These are phyloP conservation scores for Neosilurus hyrtlii DNA, from an alignment of 2,797 vertebrate genomes.

Conservation along the genomic window DNA sequence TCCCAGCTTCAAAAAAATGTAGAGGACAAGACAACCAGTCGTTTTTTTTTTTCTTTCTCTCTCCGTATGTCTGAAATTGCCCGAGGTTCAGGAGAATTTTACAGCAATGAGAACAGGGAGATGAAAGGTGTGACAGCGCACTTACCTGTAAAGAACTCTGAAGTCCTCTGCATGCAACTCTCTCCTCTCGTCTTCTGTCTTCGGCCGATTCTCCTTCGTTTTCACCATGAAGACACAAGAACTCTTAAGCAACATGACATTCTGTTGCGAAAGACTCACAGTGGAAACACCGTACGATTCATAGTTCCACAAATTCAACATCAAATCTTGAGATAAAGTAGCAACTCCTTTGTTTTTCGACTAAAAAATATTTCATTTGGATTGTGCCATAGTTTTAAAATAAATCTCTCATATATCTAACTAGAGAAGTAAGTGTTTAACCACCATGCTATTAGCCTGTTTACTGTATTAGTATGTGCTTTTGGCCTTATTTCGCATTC, in stretches of 20 bases:
- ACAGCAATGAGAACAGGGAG: background rate
- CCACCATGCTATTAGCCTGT: background rate
- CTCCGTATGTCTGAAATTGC: background rate
- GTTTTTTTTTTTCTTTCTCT: background rate
- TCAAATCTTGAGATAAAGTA: background rate
- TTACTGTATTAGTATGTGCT: background rate
- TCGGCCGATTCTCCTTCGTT: background rate
- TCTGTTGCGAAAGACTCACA: background rate
- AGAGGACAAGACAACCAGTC: background rate
- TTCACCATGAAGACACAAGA: background rate
- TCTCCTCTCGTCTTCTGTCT: background rate
- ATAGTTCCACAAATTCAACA: background rate
- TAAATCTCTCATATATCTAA: too few relatives aligned
- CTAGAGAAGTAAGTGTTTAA: background rate
- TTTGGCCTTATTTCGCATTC: background rate
- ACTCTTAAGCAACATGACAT: background rate
- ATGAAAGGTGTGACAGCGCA: constrained; percentile 17
- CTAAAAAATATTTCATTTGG: background rate
- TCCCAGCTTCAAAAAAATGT: background rate
- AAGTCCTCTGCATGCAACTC: background rate
- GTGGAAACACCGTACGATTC: background rate
- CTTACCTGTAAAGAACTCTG: background rate
- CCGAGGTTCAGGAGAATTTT: background rate
- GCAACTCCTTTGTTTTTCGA: background rate
- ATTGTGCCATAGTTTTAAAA: background rate